Evolutionary conservation across 2,888 invertebrate species (phyloP).

Genomic region (Polia nebulosa): DNA sequence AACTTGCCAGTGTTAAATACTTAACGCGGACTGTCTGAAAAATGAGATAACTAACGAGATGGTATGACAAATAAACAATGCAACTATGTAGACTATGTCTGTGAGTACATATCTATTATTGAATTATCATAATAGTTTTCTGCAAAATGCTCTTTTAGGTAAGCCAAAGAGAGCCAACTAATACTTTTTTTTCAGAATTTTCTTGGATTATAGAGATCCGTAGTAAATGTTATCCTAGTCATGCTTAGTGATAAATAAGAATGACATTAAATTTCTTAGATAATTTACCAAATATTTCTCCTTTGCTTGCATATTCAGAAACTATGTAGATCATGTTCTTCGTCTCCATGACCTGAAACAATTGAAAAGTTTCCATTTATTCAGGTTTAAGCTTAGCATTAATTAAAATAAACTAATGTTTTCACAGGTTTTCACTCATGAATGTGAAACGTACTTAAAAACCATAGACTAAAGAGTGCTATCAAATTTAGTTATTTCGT

Average conservation of each 20-base stretch:
- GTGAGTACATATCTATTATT: slow-evolving; percentile 17
- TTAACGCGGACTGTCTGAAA: slow-evolving; percentile 39
- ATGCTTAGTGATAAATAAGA: not conserved
- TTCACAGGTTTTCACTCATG: not conserved
- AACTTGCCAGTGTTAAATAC: slow-evolving; percentile 66
- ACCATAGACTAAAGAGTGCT: too few species aligned
- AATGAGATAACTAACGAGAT: slow-evolving; percentile 68
- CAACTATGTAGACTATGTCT: slow-evolving; percentile 20
- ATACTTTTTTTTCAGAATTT: not conserved
- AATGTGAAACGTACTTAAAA: not conserved
- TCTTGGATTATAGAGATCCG: not conserved
- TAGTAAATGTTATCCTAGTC: not conserved
- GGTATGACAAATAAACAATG: slow-evolving; percentile 54
- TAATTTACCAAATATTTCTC: slow-evolving; percentile 98
- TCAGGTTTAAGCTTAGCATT: not conserved
- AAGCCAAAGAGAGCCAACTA: not conserved
- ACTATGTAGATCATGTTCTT: slow-evolving; percentile 99
- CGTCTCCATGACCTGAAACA: slow-evolving; percentile 98
- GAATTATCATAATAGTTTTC: slow-evolving; percentile 17
- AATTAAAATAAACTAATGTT: not conserved
- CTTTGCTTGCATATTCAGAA: slow-evolving; percentile 99
- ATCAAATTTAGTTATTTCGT: too few species aligned
- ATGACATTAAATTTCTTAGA: not conserved
- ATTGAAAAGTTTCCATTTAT: slow-evolving; percentile 37
- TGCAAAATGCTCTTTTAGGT: slow-evolving; percentile 1